Evolutionary conservation across 2,888 invertebrate genomes (phyloP), one percentile per base, ranked within the genome.

Genomic region (Rhodophaea formosa): DNA sequence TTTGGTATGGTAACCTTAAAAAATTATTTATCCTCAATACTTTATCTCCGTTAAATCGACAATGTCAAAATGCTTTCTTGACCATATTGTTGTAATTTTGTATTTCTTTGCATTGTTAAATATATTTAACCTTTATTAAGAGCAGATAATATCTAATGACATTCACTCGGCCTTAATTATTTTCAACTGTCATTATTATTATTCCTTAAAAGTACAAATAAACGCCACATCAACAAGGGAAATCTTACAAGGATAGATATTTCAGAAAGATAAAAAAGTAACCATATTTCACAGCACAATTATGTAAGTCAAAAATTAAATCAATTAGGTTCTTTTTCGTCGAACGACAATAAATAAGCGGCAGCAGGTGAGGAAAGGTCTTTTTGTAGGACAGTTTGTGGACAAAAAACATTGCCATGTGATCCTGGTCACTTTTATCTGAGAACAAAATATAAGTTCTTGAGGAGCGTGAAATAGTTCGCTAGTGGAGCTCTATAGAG

Each of bases 341-440:
- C 59, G 59, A 75, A 80, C 79, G 83, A 82, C 81, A 75, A 88
- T 89, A 90, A 88, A 89, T 89, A 82, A 87, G 75, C 65, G 60
- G 2, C 74, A 74, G 82, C 89, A 90, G 88, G 90, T 89, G 89
- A 87, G 69, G 89, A 89, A 72, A 84, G 82, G 69, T 66, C 67
- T 69, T 74, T 54, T 82, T 77, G 73, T 79, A 71, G 69, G 75
- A 66, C 66, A 68, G 69, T 64, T 65, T 63, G 56, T 62, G 65
- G 64, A 68, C 72, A 83, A 88, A 89, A 88, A 87, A 82, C 75
- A 80, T 74, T 82, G 80, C 82, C 81, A 80, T 86, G 86, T 88
- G 88, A 88, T 84, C 82, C 79, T 82, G 89, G 90, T 86, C 84
- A 86, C 70, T 76, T 79, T 84, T 87, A 88, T 88, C 88, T 86